Base-by-base conservation (phyloP, 1,140 invertebrate species). In the Octopus bimaculoides region DNA sequence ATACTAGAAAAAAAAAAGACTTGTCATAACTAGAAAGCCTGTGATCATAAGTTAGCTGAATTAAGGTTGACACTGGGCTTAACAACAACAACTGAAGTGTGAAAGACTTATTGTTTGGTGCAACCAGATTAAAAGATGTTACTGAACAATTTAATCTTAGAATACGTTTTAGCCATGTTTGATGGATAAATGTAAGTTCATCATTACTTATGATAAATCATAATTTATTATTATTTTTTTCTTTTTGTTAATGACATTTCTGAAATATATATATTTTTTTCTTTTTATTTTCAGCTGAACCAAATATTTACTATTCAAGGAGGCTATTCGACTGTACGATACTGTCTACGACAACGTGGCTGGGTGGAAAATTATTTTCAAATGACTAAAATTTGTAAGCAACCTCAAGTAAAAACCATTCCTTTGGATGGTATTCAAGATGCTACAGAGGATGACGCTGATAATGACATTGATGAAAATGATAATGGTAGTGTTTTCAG, bases 341-440 rank as follows among this genome's bases (percentile, higher is more conserved):
- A 90, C 41, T 89, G 90, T 76, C 81, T 92, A 10, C 80, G 90
- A 77, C 87, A 87, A 79, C 84, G 92, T 76, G 92, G 91, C 1
- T 92, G 91, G 91, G 88, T 92, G 41, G 91, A 92, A 83, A 91
- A 92, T 79, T 89, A 90, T 80, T 90, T 89, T 81, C 85, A 86
- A 77, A 84, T 87, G 20, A 82, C 85, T 9, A 81, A 79, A 7
- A 84, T 84, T 69, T 82, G 82, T 12, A 88, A 89, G 81, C 86
- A 85, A 78, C 83, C 85, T n/a, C 79, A 79, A 3, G 83, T 84
- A 77, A 85, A 85, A 78, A 81, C 84, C 5, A 81, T 81, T 77
- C 84, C 85, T 75, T 82, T 79, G 53, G 83, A 81, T 17, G 84
- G 85, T 78, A 86, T 87, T 78, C 85, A 86, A 82, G 88, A 89